A percentile compares a stretch with the other conserved stretches of the same genome.
Conservation (phyloP, 2,797 vertebrate species). For the Gallinago solitaria region DNA sequence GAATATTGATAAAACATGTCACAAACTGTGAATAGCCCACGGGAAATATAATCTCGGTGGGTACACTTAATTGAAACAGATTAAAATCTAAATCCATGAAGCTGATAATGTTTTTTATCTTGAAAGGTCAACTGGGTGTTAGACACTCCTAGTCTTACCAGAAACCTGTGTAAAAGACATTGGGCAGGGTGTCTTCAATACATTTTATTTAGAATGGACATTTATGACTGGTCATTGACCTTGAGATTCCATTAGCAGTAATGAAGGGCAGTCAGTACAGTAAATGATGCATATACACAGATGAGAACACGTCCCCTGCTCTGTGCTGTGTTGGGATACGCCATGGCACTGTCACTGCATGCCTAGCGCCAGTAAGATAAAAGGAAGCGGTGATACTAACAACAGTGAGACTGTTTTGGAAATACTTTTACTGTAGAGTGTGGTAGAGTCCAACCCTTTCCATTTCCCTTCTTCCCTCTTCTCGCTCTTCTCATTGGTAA, state of each 20-base stretch:
- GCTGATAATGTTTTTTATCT: constrained; percentile 64
- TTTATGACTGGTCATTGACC: constrained; percentile 76
- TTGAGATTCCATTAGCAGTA: constrained; percentile 79
- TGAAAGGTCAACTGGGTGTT: constrained; percentile 72
- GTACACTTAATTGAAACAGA: constrained; percentile 53
- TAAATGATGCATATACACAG: constrained; percentile 60
- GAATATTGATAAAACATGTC: not conserved
- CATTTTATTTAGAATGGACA: constrained; percentile 76
- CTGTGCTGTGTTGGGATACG: not conserved
- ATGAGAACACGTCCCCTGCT: not conserved
- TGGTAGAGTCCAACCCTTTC: not conserved
- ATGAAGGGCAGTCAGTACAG: constrained; percentile 69
- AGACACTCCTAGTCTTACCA: constrained; percentile 61
- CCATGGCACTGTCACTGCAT: not conserved
- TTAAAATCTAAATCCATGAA: constrained; percentile 66
- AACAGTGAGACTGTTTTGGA: not conserved
- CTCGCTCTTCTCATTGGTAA: not conserved
- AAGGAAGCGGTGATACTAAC: not conserved
- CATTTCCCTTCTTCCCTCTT: not conserved
- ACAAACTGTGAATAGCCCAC: constrained; percentile 32
- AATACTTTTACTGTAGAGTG: not conserved
- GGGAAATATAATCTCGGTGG: constrained; percentile 39
- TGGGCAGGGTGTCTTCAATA: constrained; percentile 68
- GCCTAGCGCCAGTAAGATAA: not conserved
- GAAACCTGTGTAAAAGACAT: constrained; percentile 62